Conservation (phyloP, 2,797 vertebrate genomes). For the Parambassis ranga region DNA sequence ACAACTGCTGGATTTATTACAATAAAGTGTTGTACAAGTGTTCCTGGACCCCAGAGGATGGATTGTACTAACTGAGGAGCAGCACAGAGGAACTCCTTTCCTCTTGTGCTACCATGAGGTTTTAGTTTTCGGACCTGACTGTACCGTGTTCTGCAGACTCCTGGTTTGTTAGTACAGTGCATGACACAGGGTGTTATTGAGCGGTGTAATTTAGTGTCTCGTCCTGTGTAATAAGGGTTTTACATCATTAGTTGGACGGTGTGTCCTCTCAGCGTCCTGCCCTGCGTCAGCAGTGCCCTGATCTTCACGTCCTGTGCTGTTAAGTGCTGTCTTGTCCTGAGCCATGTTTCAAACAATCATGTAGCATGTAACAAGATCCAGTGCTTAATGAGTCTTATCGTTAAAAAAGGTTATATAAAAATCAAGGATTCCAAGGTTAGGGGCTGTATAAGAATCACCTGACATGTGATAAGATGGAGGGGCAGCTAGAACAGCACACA, state of each 20-base stretch:
- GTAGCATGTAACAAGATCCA: background rate
- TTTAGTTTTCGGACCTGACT: too few relatives aligned
- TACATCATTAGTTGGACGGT: slow-evolving; percentile 19
- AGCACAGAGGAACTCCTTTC: too few relatives aligned
- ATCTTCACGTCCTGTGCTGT: slow-evolving; percentile 5
- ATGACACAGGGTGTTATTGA: background rate
- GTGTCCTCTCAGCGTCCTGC: slow-evolving; percentile 23
- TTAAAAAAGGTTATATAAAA: background rate
- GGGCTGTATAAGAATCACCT: background rate
- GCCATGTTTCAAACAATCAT: background rate
- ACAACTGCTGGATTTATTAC: background rate
- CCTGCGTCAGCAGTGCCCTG: background rate
- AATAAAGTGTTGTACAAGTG: background rate
- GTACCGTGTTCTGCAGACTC: background rate
- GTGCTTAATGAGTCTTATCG: background rate
- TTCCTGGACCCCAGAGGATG: too few relatives aligned
- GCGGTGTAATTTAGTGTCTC: slow-evolving; percentile 11
- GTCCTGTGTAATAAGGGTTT: slow-evolving; percentile 21
- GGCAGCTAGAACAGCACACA: background rate
- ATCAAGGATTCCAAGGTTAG: background rate
- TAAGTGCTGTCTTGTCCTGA: slow-evolving; percentile 13
- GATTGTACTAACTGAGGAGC: too few relatives aligned
- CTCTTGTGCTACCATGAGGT: too few relatives aligned
- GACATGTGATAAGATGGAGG: background rate
- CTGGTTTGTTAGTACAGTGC: background rate